Percentiles rank a stretch among this genome's conserved stretches.
Conservation (phyloP, 2,113 vertebrate species). For the Pteruthius melanotis region DNA sequence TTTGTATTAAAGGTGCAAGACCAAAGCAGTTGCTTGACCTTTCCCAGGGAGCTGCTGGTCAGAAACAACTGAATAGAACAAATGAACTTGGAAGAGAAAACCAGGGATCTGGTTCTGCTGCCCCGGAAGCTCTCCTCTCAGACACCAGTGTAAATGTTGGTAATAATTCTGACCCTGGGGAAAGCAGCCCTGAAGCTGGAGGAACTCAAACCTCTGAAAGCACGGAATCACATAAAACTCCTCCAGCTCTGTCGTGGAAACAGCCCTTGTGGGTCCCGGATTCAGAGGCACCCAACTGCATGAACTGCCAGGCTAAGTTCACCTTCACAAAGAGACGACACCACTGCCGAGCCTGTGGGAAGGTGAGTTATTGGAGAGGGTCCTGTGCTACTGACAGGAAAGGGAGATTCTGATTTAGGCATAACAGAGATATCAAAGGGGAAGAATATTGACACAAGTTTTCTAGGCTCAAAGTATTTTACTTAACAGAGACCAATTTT, state of each 20-base stretch:
- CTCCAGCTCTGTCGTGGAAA: constrained; percentile 72
- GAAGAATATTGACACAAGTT: not conserved
- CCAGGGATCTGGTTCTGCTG: not conserved
- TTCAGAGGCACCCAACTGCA: constrained; percentile 92
- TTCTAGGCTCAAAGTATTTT: not conserved
- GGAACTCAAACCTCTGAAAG: constrained; percentile 52
- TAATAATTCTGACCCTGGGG: constrained; percentile 34
- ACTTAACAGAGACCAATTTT: not conserved
- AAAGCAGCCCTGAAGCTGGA: constrained; percentile 67
- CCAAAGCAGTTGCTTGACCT: constrained; percentile 81
- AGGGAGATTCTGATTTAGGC: not conserved
- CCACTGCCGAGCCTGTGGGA: constrained; percentile 95
- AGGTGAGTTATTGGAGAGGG: constrained; percentile 74
- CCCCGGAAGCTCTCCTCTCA: not conserved
- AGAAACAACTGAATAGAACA: constrained; percentile 37
- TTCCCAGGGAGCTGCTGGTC: constrained; percentile 51
- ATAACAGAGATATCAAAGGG: not conserved
- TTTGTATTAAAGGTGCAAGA: constrained; percentile 80
- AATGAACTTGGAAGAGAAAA: constrained; percentile 15
- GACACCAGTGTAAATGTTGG: not conserved
- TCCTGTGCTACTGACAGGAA: not conserved
- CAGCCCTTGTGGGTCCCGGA: constrained; percentile 94
- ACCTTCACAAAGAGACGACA: constrained; percentile 93
- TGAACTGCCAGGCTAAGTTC: constrained; percentile 90
- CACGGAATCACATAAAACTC: not conserved